Percentiles rank a stretch among this genome's conserved stretches.
phyloP scores from a whole-genome alignment of 1,140 invertebrate genomes.

The Diuraphis noxia region DNA sequence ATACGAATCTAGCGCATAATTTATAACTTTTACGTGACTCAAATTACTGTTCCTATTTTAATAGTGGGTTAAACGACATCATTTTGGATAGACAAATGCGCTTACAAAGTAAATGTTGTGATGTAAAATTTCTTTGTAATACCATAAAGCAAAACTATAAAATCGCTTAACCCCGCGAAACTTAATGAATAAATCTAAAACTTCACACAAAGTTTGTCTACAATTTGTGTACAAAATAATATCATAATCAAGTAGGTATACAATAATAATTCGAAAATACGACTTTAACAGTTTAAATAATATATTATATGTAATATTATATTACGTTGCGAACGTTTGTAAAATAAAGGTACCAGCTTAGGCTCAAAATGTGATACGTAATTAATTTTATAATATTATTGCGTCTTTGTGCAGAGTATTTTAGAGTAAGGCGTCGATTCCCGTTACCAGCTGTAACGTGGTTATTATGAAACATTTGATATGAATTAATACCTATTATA shows the following conservation, averaged over 20 bases:
- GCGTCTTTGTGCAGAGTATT: too few species aligned
- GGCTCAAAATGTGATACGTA: not conserved
- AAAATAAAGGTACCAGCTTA: not conserved
- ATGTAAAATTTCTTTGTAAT: slow-evolving; percentile 27
- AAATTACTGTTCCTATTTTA: slow-evolving; percentile 19
- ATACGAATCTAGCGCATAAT: not conserved
- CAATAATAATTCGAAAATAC: slow-evolving; percentile 9
- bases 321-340: not conserved
- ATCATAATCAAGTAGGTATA: slow-evolving; percentile 27
- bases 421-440: too few species aligned
- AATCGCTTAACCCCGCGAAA: slow-evolving; percentile 6
- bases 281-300: slow-evolving; percentile 18
- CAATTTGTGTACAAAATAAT: slow-evolving; percentile 18
- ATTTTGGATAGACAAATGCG: not conserved
- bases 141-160: slow-evolving; percentile 9
- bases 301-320: slow-evolving; percentile 9
- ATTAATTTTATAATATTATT: not conserved
- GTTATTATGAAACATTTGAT: not conserved
- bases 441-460: too few species aligned
- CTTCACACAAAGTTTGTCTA: slow-evolving; percentile 28
- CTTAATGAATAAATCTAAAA: slow-evolving; percentile 47
- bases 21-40: not conserved
- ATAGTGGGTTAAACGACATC: not conserved
- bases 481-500: not conserved
- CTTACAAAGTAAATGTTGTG: slow-evolving; percentile 1